These are phyloP conservation scores for Rhopalosiphum padi DNA, from an alignment of 1,140 invertebrate species.

Conservation along the genomic window DNA sequence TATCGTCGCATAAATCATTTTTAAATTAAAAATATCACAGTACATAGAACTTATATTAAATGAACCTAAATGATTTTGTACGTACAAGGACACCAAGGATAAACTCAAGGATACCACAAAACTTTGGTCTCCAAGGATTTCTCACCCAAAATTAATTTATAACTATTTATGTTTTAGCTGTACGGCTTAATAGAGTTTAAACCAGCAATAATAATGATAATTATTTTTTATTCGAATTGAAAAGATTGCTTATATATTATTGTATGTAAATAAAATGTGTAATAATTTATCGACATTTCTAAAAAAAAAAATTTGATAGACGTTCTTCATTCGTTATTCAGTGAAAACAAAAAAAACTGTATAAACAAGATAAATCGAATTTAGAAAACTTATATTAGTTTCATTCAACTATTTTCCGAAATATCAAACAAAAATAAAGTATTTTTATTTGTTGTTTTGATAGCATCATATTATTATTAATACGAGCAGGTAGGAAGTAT, in stretches of 20 bases:
- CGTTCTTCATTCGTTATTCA: not conserved
- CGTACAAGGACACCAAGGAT: not conserved
- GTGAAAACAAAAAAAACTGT: not conserved
- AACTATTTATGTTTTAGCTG: not conserved
- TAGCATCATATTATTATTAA: not conserved
- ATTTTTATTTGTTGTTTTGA: not conserved
- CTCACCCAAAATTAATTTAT: not conserved
- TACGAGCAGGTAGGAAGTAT: not conserved
- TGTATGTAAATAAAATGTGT: not conserved
- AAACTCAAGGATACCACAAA: not conserved
- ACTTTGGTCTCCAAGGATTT: slow-evolving; percentile 1
- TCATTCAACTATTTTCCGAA: not conserved
- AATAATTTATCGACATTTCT: not conserved
- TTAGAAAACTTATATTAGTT: not conserved
- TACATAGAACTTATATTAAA: not conserved
- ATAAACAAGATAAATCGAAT: not conserved
- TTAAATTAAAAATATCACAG: not conserved
- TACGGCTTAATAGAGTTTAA: not conserved
- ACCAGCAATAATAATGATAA: not conserved
- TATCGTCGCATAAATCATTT: not conserved
- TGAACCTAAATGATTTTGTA: not conserved
- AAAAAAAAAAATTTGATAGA: not conserved
- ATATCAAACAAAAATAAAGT: not conserved
- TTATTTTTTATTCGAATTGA: not conserved
- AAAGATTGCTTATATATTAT: too few relatives aligned